These are phyloP conservation scores for Galerucella pusilla DNA, from an alignment of 2,888 invertebrate species.

Conservation along the genomic window DNA sequence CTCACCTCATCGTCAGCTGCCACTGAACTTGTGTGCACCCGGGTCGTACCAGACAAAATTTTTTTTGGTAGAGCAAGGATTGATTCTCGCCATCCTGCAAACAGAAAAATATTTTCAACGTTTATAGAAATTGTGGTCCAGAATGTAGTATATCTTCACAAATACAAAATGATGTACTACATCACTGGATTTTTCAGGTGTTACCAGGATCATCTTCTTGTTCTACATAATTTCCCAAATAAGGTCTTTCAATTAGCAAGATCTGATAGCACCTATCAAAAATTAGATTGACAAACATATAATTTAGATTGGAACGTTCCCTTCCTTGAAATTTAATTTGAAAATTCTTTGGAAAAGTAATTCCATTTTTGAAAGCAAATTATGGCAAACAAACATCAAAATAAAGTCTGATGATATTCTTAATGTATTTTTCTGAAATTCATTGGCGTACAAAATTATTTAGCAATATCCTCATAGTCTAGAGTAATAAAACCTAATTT, in stretches of 20 bases:
- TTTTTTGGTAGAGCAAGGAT: slow-evolving; percentile 78
- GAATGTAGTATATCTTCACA: too few species aligned
- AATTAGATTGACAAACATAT: background rate
- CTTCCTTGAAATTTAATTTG: background rate
- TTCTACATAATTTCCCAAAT: too few species aligned
- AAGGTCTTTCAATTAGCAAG: too few species aligned
- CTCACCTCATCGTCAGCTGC: slow-evolving; percentile 60
- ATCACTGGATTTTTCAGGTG: too few species aligned
- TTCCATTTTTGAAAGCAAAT: background rate
- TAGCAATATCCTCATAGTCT: background rate
- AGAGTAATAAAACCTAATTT: too few species aligned
- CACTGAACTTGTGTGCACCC: slow-evolving; percentile 63
- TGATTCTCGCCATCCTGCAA: slow-evolving; percentile 81
- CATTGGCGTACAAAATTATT: slow-evolving; percentile 36
- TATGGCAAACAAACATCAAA: background rate
- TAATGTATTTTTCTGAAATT: background rate
- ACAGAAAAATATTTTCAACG: slow-evolving; percentile 4
- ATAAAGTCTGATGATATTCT: background rate
- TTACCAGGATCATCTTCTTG: too few species aligned
- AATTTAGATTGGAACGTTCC: background rate
- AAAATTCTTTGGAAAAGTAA: background rate
- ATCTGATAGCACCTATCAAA: background rate
- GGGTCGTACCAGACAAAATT: slow-evolving; percentile 68
- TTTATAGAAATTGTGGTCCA: too few species aligned
- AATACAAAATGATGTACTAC: too few species aligned